A percentile compares a stretch with the other conserved stretches of the same genome.
Conservation (phyloP, 64 coral and sea anemone species). For the Astreopora myriophthalma region DNA sequence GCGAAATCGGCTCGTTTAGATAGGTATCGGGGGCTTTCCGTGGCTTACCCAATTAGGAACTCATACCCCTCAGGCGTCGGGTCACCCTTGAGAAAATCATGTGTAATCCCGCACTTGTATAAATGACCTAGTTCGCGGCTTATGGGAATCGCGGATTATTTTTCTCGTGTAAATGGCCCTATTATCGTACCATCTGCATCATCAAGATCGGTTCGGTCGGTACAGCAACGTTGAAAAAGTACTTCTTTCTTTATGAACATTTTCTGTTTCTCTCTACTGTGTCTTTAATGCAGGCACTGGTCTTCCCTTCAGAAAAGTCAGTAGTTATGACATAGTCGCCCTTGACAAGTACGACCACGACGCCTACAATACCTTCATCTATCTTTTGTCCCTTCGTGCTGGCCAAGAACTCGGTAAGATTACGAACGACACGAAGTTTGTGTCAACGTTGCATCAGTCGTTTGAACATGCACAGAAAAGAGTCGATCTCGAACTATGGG, state of each 20-base stretch:
- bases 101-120: too few relatives aligned
- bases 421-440: slow-evolving; percentile 65
- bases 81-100: too few relatives aligned
- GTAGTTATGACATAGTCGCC: slow-evolving; percentile 63
- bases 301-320: slow-evolving; percentile 89
- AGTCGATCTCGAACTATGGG: slow-evolving; percentile 78
- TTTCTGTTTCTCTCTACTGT: background rate
- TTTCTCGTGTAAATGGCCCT: too few relatives aligned
- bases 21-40: too few relatives aligned
- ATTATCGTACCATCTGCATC: too few relatives aligned
- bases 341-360: slow-evolving; percentile 90
- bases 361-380: slow-evolving; percentile 74
- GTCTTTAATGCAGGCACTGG: slow-evolving; percentile 53
- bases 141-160: too few relatives aligned
- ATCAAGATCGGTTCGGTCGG: too few relatives aligned
- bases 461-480: slow-evolving; percentile 59
- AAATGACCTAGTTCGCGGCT: too few relatives aligned
- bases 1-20: too few relatives aligned
- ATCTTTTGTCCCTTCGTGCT: slow-evolving; percentile 72
- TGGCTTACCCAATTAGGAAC: too few relatives aligned
- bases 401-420: slow-evolving; percentile 50
- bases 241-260: background rate
- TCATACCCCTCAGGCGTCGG: too few relatives aligned
- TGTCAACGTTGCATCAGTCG: slow-evolving; percentile 8
- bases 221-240: too few relatives aligned